Conservation (phyloP, 2,888 invertebrate genomes). For the Chrysina gloriosa region DNA sequence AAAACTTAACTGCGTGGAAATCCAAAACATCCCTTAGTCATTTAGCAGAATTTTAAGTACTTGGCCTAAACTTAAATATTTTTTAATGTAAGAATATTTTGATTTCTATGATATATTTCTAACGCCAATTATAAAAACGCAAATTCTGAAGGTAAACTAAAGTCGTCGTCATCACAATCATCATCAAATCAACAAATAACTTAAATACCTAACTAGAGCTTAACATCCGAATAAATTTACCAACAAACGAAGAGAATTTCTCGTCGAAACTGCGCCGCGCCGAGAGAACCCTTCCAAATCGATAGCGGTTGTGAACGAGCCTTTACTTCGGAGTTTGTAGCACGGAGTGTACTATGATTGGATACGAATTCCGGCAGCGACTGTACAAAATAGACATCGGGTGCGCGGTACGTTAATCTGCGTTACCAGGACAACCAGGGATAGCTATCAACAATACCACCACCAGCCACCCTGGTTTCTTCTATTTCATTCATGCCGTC, state of each 20-base stretch:
- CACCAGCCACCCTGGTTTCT: slow-evolving; percentile 53
- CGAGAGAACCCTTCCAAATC: background rate
- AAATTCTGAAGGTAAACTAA: too few species aligned
- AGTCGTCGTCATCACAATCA: too few species aligned
- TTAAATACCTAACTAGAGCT: too few species aligned
- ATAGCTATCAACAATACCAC: slow-evolving; percentile 65
- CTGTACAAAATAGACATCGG: slow-evolving; percentile 67
- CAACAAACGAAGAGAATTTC: background rate
- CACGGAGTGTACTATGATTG: slow-evolving; percentile 65
- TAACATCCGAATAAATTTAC: background rate
- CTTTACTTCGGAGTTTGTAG: slow-evolving; percentile 39
- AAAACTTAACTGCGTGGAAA: too few species aligned
- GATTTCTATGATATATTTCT: too few species aligned
- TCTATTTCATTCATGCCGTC: slow-evolving; percentile 44
- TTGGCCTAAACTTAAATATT: too few species aligned
- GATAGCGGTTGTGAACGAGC: slow-evolving; percentile 52
- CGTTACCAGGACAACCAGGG: slow-evolving; percentile 66
- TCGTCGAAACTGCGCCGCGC: background rate
- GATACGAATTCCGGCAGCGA: slow-evolving; percentile 59
- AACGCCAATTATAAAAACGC: too few species aligned
- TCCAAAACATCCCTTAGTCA: too few species aligned
- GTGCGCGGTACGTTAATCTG: slow-evolving; percentile 66
- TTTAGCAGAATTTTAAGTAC: too few species aligned
- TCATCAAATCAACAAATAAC: too few species aligned
- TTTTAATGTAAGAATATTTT: too few species aligned